phyloP scores from a whole-genome alignment of 2,797 vertebrate species.

The Arctocebus calabarensis region DNA sequence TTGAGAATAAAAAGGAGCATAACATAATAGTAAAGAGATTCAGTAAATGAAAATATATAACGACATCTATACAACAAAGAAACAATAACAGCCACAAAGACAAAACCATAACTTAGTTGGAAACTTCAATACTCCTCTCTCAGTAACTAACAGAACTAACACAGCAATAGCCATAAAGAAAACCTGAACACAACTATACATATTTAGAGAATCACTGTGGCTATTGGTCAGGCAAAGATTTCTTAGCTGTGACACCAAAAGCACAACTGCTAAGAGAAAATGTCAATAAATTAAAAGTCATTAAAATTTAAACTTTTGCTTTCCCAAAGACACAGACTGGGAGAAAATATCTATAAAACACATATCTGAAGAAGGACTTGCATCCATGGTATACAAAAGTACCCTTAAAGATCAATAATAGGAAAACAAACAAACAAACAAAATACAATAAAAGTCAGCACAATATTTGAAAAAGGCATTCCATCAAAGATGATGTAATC shows the following conservation, averaged over 20 bases:
- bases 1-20: not conserved
- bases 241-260: not conserved
- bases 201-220: too few species aligned
- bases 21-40: too few species aligned
- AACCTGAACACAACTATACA: rapidly evolving
- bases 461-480: not conserved
- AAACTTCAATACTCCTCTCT: not conserved
- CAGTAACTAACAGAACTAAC: not conserved
- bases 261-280: not conserved
- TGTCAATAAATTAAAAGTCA: not conserved
- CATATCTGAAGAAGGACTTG: not conserved
- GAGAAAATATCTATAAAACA: not conserved
- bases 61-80: not conserved
- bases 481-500: not conserved
- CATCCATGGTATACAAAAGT: not conserved
- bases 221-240: not conserved
- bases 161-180: not conserved
- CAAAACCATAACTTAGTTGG: not conserved
- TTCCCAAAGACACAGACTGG: not conserved
- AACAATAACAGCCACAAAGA: not conserved
- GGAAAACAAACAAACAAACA: not conserved
- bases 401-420: not conserved
- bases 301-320: not conserved
- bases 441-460: not conserved
- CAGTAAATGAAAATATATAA: not conserved